Evolutionary conservation across 2,888 invertebrate species (phyloP), one percentile per base, ranked within the genome.

Genomic region (Mythimna ferrago): DNA sequence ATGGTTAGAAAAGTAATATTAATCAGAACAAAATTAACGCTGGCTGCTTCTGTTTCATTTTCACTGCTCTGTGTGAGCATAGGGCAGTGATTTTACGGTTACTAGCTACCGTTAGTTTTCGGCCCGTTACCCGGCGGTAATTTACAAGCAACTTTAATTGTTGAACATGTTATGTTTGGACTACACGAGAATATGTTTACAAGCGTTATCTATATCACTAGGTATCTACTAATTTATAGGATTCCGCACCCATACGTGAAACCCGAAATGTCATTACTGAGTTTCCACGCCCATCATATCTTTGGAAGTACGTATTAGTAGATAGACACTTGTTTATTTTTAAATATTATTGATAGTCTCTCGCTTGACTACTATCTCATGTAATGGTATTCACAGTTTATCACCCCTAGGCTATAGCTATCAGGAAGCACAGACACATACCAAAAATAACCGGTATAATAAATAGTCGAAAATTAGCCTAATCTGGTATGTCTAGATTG

Each of bases 71-170:
- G 19, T n/a, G 54, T 48, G 48, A 48, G 32, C 60, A 11, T 64
- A 70, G 69, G 61, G 44, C 56, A 74, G 58, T 54, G 58, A 64
- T 70, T 75, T 66, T 75, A 78, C 75, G 62, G 74, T 72, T 64
- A 58, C 35, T 5, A n/a, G 44, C 51, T 41, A 57, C 69, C 76
- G 70, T 81, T 75, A 75, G 9, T 51, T 73, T 70, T 66, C 60
- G 66, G 63, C 41, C 68, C 75, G 84, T 81, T 66, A 68, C 11
- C 32, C 35, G 57, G 60, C 44, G 35, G 44, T n/a, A 51, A 58
- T 60, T 83, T 54, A 78, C 65, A 61, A 72, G 32, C 66, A 51
- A 65, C 61, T 69, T 71, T 78, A 83, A 83, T 78, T 70, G 69
- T 63, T 60, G 10, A 61, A 58, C 69, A 69, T 73, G 62, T 66